Conservation (phyloP, 2,888 invertebrate genomes). For the Palloptera scutellata region DNA sequence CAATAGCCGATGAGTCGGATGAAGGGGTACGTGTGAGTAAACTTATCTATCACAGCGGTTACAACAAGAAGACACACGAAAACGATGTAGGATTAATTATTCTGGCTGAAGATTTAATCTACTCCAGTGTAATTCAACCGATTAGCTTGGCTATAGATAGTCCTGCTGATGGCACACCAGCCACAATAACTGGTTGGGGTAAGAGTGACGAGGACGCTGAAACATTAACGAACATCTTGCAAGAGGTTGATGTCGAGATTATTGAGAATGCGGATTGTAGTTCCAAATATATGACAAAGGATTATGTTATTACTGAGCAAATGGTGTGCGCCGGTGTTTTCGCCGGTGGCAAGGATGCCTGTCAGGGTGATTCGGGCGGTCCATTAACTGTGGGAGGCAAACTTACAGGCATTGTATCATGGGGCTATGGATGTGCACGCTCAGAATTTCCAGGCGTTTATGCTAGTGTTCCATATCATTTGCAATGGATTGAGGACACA, state of each 20-base stretch:
- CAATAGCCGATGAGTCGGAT: slow-evolving; percentile 47
- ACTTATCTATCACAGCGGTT: slow-evolving; percentile 47
- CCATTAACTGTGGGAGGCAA: slow-evolving; percentile 50
- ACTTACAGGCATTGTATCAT: slow-evolving; percentile 56
- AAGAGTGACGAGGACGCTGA: slow-evolving; percentile 47
- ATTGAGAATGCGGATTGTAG: slow-evolving; percentile 64
- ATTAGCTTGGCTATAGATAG: slow-evolving; percentile 54
- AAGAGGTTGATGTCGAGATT: slow-evolving; percentile 66
- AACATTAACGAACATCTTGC: slow-evolving; percentile 54
- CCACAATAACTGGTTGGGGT: slow-evolving; percentile 58
- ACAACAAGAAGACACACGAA: slow-evolving; percentile 63
- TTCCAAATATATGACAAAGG: slow-evolving; percentile 58
- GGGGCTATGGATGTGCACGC: slow-evolving; percentile 57
- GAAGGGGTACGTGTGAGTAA: slow-evolving; percentile 46
- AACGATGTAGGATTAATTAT: slow-evolving; percentile 69
- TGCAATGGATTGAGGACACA: slow-evolving; percentile 48
- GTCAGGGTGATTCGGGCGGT: slow-evolving; percentile 60
- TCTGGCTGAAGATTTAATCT: slow-evolving; percentile 64
- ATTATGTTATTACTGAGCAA: slow-evolving; percentile 45
- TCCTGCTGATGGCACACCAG: slow-evolving; percentile 45
- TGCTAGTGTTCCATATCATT: slow-evolving; percentile 46
- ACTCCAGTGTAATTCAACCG: slow-evolving; percentile 60
- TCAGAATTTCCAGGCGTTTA: slow-evolving; percentile 55
- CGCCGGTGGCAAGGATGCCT: slow-evolving; percentile 53
- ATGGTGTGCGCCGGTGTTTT: slow-evolving; percentile 56